Evolutionary conservation across 1,140 invertebrate genomes (phyloP).

Genomic region (Nebria ingens): DNA sequence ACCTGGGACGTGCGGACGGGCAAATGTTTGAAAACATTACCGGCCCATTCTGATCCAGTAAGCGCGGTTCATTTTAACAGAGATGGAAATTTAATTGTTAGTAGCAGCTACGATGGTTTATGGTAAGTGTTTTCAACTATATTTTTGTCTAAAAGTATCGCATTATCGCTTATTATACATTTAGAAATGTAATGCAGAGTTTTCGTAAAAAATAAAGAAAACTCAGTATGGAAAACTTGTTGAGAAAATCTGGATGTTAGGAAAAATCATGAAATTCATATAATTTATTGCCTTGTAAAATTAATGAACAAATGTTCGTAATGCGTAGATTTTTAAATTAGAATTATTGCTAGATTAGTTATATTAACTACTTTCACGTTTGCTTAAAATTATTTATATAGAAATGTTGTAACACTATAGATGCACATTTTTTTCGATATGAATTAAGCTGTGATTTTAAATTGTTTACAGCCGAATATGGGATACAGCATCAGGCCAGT

Average conservation of each 20-base stretch:
- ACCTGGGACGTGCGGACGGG: slow-evolving; percentile 99
- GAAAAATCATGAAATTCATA: too few relatives aligned
- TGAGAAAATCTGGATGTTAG: too few relatives aligned
- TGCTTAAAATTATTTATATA: neutral
- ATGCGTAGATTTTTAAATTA: too few relatives aligned
- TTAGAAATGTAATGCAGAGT: too few relatives aligned
- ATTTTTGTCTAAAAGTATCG: too few relatives aligned
- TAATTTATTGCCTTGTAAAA: too few relatives aligned
- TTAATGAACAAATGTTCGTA: too few relatives aligned
- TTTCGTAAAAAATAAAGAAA: too few relatives aligned
- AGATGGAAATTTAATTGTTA: slow-evolving; percentile 96
- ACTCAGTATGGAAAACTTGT: too few relatives aligned
- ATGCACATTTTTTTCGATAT: slow-evolving; percentile 13
- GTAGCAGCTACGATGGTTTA: slow-evolving; percentile 97
- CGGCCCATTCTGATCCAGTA: slow-evolving; percentile 98
- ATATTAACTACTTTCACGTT: too few relatives aligned
- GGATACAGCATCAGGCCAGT: slow-evolving; percentile 98
- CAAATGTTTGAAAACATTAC: slow-evolving; percentile 96
- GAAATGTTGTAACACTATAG: neutral
- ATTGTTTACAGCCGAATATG: slow-evolving; percentile 82
- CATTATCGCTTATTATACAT: too few relatives aligned
- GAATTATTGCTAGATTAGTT: too few relatives aligned
- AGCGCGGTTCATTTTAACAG: slow-evolving; percentile 97
- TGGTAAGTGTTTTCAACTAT: slow-evolving; percentile 53
- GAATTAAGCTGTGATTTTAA: slow-evolving; percentile 10